Base-by-base conservation (phyloP, 2,888 invertebrate species). In the Lithosia quadra region DNA sequence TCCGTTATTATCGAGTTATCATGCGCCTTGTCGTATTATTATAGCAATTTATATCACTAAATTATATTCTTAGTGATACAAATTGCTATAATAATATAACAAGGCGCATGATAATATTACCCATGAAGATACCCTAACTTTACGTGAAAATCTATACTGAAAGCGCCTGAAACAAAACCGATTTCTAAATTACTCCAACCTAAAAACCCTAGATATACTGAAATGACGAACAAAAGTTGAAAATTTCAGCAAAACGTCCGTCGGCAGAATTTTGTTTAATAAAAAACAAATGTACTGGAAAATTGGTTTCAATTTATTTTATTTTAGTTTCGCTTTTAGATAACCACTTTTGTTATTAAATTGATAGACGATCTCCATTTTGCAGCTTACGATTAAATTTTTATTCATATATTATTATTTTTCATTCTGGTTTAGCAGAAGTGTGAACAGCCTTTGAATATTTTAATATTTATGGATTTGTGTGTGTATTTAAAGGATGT, bases 151-250 rank as follows among this genome's bases (percentile, higher is more conserved):
- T 33, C 28, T n/a, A 62, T 13, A 49, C 36, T 24, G 60, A 33
- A 33, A 33, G 11, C 10, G 49, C 28, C 21, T 34, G 43, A 63
- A 63, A 63, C 55, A 34, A 55, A 63, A n/a, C 8, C 22, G 22
- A 34, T 18, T 28, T 34, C n/a, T 1, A 55, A 39, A 39, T 39
- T 22, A 22, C 63, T 34, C n/a, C 7, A 9, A 63, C 53, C 49
- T 49, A 9, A n/a, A n/a, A 18, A 34, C 34, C 34, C n/a, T n/a
- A n/a, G 49, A 8, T n/a, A n/a, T 22, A 33, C n/a, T 33, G 55
- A 11, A 55, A 22, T 53, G 33, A 53, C 22, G 53, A 53, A 63
- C 33, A n/a, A 63, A 33, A n/a, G 49, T 53, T 53, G 49, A n/a
- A 53, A 53, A 63, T 21, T 63, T 13, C 33, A 33, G 24, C n/a